Evolutionary conservation across 1,140 invertebrate genomes (phyloP).

Genomic region (Amphibalanus amphitrite): DNA sequence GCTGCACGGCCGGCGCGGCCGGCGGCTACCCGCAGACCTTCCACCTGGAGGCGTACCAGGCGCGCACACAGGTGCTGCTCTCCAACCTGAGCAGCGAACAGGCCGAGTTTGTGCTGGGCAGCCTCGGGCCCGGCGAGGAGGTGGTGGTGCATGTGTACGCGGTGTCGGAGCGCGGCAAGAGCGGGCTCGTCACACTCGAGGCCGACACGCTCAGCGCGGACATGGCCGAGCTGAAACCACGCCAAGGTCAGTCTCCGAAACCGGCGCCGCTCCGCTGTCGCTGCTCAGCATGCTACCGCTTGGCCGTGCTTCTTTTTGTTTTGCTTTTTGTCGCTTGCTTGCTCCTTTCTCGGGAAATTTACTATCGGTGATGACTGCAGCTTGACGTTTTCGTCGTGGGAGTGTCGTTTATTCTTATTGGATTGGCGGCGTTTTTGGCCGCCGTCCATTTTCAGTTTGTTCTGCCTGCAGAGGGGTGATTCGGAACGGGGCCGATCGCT

Average conservation of each 20-base stretch:
- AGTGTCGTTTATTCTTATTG: no score
- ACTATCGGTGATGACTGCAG: no score
- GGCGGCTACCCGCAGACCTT: slow-evolving; percentile 67
- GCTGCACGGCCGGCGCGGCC: slow-evolving; percentile 54
- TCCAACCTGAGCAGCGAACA: neutral
- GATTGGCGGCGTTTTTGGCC: no score
- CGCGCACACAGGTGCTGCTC: neutral
- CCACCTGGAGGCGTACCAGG: slow-evolving; percentile 46
- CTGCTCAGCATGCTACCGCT: no score
- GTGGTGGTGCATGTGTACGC: neutral
- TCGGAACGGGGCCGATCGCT: no score
- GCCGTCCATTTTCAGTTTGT: no score
- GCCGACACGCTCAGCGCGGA: neutral
- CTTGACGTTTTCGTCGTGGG: no score
- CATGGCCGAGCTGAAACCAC: neutral
- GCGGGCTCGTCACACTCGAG: neutral
- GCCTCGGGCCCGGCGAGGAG: neutral
- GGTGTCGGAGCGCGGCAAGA: neutral
- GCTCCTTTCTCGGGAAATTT: no score
- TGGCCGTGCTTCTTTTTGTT: no score
- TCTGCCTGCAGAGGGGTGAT: no score
- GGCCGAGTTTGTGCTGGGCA: neutral
- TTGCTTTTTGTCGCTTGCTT: no score
- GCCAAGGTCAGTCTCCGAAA: neutral
- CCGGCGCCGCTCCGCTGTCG: no score